Evolutionary conservation across 2,113 vertebrate genomes (phyloP), one percentile per base, ranked within the genome.

Genomic region (Syrmaticus mikado): DNA sequence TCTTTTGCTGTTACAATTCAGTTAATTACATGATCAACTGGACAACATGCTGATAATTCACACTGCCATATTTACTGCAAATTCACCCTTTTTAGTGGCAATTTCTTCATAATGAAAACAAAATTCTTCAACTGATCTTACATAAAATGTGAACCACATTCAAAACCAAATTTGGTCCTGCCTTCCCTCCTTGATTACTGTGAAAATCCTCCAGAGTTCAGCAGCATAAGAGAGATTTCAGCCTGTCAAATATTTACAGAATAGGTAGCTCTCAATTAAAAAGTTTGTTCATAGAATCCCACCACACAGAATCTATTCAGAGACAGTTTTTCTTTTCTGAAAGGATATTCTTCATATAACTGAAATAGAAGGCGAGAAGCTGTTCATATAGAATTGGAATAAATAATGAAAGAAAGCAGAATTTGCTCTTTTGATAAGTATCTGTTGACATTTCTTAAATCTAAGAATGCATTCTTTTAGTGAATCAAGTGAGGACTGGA

Each of bases 341-440:
- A 84, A 91, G 9, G 28, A 86, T 14, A 27, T 12, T 50, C 76
- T 78, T 60, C 48, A 43, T 61, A 40, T 30, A 93, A 91, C 50
- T 92, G 64, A 82, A 89, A 89, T 34, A 41, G 40, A 93, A 95
- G 15, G 12, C 30, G 64, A 89, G 76, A 83, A 86, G 75, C 30
- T 41, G 24, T n/a, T 87, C 19, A 13, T 77, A 74, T 89, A 58
- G 43, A n/a, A 50, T 64, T 30, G 60, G 24, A 68, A 80, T 32
- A 86, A 78, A 67, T 62, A 68, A 80, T 4, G 0, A 85, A 86
- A 74, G 58, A 0, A 4, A 90, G 53, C 7, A 71, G 55, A 77
- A 84, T 40, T 68, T 53, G 10, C 15, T 84, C 19, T 58, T 85
- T 34, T 81, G 34, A 91, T 41, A 84, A 79, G 10, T 3, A 75